A percentile compares a stretch with the other conserved stretches of the same genome.
Conservation (phyloP, 2,797 vertebrate species). For the Taenioides sp. region DNA sequence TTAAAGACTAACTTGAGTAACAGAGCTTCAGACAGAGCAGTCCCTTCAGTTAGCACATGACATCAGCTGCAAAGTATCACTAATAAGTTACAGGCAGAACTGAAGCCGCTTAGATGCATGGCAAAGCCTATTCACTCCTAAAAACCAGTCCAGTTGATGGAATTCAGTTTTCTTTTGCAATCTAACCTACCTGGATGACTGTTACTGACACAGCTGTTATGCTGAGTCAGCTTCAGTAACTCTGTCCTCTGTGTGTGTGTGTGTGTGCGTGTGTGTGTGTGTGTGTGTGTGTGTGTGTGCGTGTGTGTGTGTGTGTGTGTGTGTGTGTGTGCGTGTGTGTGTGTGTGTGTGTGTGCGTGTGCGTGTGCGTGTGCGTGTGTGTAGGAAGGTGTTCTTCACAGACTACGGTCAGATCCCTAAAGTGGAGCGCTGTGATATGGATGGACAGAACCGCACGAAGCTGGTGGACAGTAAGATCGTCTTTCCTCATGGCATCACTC, state of each 20-base stretch:
- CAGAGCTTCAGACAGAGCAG: no score
- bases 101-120: no score
- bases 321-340: slow-evolving; percentile 12
- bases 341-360: background rate
- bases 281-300: slow-evolving; percentile 3
- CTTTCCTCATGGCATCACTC: slow-evolving; percentile 89
- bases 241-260: background rate
- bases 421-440: slow-evolving; percentile 94
- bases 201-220: no score
- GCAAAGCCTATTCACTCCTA: no score
- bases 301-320: slow-evolving; percentile 7
- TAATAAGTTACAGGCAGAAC: no score
- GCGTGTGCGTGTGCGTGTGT: background rate
- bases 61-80: no score
- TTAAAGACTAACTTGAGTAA: no score
- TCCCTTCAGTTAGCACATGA: no score
- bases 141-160: no score
- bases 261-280: no score
- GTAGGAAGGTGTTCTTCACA: slow-evolving; percentile 93
- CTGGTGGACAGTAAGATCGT: slow-evolving; percentile 94
- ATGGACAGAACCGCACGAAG: slow-evolving; percentile 93
- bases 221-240: background rate
- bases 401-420: slow-evolving; percentile 95
- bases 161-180: no score
- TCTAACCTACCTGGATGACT: no score